Evolutionary conservation across 2,797 vertebrate genomes (phyloP).

Genomic region (Manis crassicaudata): DNA sequence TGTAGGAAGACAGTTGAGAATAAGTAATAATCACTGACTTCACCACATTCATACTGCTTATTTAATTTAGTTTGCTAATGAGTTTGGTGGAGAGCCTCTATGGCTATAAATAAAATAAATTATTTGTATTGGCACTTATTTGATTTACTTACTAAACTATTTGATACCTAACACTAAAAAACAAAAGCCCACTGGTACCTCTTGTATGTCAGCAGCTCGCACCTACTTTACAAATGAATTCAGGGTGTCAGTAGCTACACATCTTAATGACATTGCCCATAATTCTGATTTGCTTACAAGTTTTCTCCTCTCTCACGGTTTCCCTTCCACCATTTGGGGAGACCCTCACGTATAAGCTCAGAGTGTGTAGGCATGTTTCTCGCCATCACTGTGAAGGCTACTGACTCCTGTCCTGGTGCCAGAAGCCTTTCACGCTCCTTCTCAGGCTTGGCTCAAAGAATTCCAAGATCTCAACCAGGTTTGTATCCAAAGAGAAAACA

Average conservation of each 20-base stretch:
- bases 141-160: background rate
- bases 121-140: background rate
- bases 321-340: background rate
- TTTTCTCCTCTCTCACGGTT: background rate
- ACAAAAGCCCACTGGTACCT: background rate
- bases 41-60: background rate
- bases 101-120: background rate
- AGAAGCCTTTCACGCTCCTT: background rate
- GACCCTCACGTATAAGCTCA: background rate
- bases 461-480: background rate
- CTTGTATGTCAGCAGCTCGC: background rate
- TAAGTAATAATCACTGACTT: background rate
- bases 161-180: background rate
- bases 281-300: background rate
- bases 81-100: background rate
- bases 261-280: background rate
- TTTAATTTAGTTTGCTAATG: background rate
- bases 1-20: background rate
- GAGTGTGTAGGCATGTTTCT: background rate
- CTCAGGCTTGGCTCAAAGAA: background rate
- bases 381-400: rapidly evolving
- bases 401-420: background rate
- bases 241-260: background rate
- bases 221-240: background rate
- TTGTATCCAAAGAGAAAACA: background rate